Conservation (phyloP, 2,888 invertebrate species). For the Campopleginae sp. region DNA sequence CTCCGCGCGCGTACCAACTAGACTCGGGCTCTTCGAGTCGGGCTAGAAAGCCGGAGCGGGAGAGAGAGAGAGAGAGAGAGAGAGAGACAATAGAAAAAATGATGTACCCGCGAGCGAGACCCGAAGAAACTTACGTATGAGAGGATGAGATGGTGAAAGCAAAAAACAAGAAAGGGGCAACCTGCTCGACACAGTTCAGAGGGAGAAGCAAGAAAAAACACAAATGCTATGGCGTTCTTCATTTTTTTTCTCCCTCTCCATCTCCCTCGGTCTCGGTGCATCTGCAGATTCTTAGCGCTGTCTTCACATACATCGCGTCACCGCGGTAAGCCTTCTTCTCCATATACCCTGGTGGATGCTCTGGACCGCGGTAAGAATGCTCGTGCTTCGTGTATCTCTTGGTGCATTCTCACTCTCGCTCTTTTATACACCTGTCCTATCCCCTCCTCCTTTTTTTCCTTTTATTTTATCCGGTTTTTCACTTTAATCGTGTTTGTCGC, state of each 20-base stretch:
- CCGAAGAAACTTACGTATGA: slow-evolving; percentile 52
- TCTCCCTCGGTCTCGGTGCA: neutral
- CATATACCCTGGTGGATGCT: slow-evolving; percentile 4
- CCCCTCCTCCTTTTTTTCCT: neutral
- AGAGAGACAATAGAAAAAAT: slow-evolving; percentile 11
- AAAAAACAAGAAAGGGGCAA: slow-evolving; percentile 32
- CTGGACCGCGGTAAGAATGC: slow-evolving; percentile 18
- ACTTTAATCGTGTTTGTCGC: slow-evolving; percentile 68
- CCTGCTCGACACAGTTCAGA: slow-evolving; percentile 45
- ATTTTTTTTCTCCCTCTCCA: slow-evolving; percentile 28
- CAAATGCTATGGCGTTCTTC: slow-evolving; percentile 30
- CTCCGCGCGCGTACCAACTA: slow-evolving; percentile 44
- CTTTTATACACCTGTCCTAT: slow-evolving; percentile 2
- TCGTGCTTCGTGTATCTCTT: slow-evolving; percentile 42
- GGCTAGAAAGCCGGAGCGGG: slow-evolving; percentile 37
- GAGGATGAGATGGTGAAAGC: slow-evolving; percentile 40
- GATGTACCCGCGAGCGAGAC: slow-evolving; percentile 35
- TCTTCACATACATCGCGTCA: slow-evolving; percentile 39
- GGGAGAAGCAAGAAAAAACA: slow-evolving; percentile 60
- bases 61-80: slow-evolving; percentile 36
- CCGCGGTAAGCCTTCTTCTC: slow-evolving; percentile 31
- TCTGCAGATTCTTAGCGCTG: slow-evolving; percentile 18
- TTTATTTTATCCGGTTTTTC: slow-evolving; percentile 67
- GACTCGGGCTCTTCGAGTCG: slow-evolving; percentile 42
- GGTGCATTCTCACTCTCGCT: neutral